Percentiles rank a stretch among this genome's conserved stretches.
Evolutionary conservation across 2,113 vertebrate genomes (phyloP).

Genomic region (Albula goreensis): DNA sequence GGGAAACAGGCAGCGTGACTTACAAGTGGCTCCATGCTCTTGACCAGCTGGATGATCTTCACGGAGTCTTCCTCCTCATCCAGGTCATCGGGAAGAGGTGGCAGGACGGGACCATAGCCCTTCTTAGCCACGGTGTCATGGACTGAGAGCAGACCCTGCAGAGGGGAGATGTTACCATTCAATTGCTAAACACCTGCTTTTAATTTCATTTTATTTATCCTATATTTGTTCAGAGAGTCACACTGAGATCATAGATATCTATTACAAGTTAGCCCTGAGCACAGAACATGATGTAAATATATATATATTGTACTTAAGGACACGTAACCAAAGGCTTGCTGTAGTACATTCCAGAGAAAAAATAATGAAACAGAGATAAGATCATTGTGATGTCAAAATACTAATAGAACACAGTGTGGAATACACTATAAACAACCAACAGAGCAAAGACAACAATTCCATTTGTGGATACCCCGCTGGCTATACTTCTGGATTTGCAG

Average conservation of each 20-base stretch:
- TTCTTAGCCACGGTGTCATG: conserved; percentile 86
- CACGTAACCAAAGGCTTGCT: background rate
- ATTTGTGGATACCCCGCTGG: no score
- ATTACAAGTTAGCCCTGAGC: no score
- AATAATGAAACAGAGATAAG: background rate
- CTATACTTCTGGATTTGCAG: no score
- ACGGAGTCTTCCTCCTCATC: conserved; percentile 84
- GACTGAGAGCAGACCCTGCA: conserved; percentile 80
- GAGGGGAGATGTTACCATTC: background rate
- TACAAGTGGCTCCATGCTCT: conserved; percentile 89
- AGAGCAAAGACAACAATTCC: no score
- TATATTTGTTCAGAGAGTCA: no score
- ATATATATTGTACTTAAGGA: no score
- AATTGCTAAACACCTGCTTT: background rate
- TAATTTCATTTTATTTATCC: no score
- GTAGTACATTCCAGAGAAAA: background rate
- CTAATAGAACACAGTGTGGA: no score
- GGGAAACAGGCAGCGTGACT: conserved; percentile 37
- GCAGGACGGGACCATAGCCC: conserved; percentile 81
- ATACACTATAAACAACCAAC: no score
- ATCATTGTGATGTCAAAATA: no score
- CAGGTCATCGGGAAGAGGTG: conserved; percentile 78
- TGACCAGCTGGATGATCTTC: conserved; percentile 87
- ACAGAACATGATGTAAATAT: no score
- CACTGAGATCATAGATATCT: no score